Evolutionary conservation across 2,113 vertebrate genomes (phyloP), one percentile per base, ranked within the genome.

Genomic region (Indicator indicator): DNA sequence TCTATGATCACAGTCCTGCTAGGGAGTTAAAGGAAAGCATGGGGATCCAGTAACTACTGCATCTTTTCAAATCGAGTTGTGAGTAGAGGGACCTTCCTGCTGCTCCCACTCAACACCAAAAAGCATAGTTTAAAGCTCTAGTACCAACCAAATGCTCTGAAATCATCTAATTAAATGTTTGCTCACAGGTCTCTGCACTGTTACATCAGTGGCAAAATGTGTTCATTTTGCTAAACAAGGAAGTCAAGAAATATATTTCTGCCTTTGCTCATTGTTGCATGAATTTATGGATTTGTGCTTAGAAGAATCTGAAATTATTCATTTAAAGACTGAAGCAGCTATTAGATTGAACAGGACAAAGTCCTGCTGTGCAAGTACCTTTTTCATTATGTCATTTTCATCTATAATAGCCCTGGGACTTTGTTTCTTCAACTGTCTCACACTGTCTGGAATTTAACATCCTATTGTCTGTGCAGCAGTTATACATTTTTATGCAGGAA

Each of bases 401-500:
- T 65, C 17, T 84, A 9, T 73, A 83, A 86, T 54, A 81, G 62
- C 72, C 88, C 48, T 70, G 67, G 38, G 73, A 93, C 36, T 96
- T 95, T 86, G 44, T 94, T 87, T 95, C 83, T 96, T 95, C n/a
- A 84, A 89, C 77, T 90, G 44, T 89, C 69, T 86, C 75, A 52
- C 68, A 69, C 38, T 84, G 67, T 93, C 92, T 95, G 72, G 62
- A 94, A 91, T 94, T 96, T 96, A 91, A 94, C 76, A 90, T 89
- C 85, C 42, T 79, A 88, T 96, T 21, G 10, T 95, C 80, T 81
- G 9, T 93, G 74, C n/a, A 90, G 30, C 33, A 85, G 81, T 77
- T 91, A 80, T 65, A 78, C 46, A 89, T 90, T 97, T 93, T 88
- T 44, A 92, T 88, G 70, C 79, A 86, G 93, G 72, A 97, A 98